Conservation (phyloP, 2,888 invertebrate genomes). For the Ptychoptera albimana region DNA sequence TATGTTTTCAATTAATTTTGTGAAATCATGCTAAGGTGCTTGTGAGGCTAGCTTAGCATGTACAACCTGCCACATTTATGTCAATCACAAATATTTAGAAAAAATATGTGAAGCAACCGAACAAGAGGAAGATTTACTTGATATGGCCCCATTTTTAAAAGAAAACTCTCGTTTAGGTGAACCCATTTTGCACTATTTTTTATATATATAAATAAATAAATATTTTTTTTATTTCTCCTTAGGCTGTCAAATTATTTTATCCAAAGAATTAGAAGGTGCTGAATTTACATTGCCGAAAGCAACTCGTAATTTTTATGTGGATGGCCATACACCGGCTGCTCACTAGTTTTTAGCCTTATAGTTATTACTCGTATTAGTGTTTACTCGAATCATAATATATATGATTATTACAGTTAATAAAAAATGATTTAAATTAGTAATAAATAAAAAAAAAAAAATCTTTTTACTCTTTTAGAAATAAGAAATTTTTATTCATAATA, state of each 20-base stretch:
- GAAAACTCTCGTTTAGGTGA: constrained; percentile 84
- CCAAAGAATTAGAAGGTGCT: constrained; percentile 76
- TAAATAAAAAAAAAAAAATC: too few relatives aligned
- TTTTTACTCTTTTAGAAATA: too few relatives aligned
- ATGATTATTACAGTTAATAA: too few relatives aligned
- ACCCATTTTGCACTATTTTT: constrained; percentile 4
- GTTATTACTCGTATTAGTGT: too few relatives aligned
- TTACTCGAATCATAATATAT: too few relatives aligned
- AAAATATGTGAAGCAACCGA: constrained; percentile 68
- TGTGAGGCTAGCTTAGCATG: constrained; percentile 98
- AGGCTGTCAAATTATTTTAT: constrained; percentile 81
- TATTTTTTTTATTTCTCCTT: too few relatives aligned
- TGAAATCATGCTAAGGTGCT: constrained; percentile 44
- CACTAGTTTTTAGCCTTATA: constrained; percentile 40
- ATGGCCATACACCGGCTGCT: constrained; percentile 89
- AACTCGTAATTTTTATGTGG: constrained; percentile 93
- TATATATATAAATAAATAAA: constrained; percentile 20
- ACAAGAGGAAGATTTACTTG: constrained; percentile 92
- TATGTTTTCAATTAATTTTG: neutral
- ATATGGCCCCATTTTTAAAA: constrained; percentile 90
- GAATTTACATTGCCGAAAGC: constrained; percentile 68
- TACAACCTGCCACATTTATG: constrained; percentile 96
- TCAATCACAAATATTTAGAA: constrained; percentile 54
- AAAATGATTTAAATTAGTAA: too few relatives aligned
- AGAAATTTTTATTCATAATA: too few relatives aligned